A percentile compares a stretch with the other conserved stretches of the same genome.
Conservation (phyloP, 1,140 invertebrate species). For the Listronotus bonariensis region DNA sequence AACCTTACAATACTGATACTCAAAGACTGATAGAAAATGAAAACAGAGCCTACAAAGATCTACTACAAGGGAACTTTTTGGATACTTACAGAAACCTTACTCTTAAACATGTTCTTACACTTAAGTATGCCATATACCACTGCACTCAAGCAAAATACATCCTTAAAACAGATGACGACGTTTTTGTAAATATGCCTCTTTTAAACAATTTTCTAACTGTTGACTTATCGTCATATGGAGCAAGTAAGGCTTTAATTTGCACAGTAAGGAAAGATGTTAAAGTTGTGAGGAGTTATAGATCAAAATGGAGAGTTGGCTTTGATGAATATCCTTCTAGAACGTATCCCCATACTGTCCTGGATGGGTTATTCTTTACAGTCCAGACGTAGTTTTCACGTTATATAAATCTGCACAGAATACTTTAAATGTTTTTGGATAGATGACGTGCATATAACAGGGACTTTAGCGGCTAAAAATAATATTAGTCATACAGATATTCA, state of each 20-base stretch:
- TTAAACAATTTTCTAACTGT: conserved; percentile 66
- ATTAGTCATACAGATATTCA: no score
- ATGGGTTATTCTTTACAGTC: conserved; percentile 75
- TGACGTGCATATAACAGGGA: no score
- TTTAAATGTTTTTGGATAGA: no score
- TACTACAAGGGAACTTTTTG: conserved; percentile 78
- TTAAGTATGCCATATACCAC: conserved; percentile 78
- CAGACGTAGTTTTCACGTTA: conserved; percentile 69
- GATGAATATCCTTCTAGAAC: conserved; percentile 66
- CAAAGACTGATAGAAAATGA: conserved; percentile 65
- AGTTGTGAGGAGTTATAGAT: conserved; percentile 68
- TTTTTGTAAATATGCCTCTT: conserved; percentile 73
- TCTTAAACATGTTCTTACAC: conserved; percentile 82
- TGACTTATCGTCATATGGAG: conserved; percentile 63
- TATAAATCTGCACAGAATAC: conserved; percentile 65
- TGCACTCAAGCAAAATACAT: conserved; percentile 72
- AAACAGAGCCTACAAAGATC: conserved; percentile 65
- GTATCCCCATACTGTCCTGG: conserved; percentile 75
- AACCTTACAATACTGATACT: conserved; percentile 54
- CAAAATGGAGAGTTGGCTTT: conserved; percentile 78
- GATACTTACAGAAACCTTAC: conserved; percentile 86
- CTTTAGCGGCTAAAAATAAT: no score
- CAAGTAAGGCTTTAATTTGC: conserved; percentile 65
- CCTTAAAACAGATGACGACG: conserved; percentile 80
- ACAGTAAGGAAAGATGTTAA: conserved; percentile 55